Percentiles rank a stretch among this genome's conserved stretches.
These are phyloP conservation scores for Phrynocephalus vlangalii DNA, from an alignment of 2,797 vertebrate species.

Conservation along the genomic window DNA sequence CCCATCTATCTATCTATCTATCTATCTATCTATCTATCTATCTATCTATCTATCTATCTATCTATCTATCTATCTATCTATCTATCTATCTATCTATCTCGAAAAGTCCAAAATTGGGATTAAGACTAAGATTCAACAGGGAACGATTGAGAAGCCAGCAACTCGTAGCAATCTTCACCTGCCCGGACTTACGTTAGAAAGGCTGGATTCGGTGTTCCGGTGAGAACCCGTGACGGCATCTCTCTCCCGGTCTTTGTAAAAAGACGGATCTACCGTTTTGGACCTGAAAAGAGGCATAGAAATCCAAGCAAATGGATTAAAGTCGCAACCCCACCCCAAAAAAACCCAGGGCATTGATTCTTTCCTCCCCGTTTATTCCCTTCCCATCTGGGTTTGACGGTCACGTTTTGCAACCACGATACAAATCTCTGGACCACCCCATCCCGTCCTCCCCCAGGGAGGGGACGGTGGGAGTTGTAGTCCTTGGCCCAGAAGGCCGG, in stretches of 20 bases:
- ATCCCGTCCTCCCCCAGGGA: too few species aligned
- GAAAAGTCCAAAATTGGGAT: background rate
- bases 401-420: too few species aligned
- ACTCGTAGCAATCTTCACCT: accelerated
- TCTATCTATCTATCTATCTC: too few species aligned
- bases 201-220: background rate
- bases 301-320: background rate
- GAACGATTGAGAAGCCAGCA: background rate
- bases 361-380: background rate
- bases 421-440: background rate
- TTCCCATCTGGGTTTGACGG: background rate
- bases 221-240: slow-evolving; percentile 50
- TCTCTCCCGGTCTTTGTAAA: slow-evolving; percentile 37
- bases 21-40: too few species aligned
- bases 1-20: too few species aligned
- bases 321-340: too few species aligned
- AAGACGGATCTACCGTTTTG: slow-evolving; percentile 76
- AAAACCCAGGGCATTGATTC: background rate
- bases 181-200: slow-evolving; percentile 39
- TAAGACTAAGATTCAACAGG: background rate
- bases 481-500: background rate
- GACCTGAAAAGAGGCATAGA: slow-evolving; percentile 73
- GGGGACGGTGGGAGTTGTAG: background rate
- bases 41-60: too few species aligned
- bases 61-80: too few species aligned